Evolutionary conservation across 1,140 invertebrate genomes (phyloP).

Genomic region (Propsilocerus akamusi): DNA sequence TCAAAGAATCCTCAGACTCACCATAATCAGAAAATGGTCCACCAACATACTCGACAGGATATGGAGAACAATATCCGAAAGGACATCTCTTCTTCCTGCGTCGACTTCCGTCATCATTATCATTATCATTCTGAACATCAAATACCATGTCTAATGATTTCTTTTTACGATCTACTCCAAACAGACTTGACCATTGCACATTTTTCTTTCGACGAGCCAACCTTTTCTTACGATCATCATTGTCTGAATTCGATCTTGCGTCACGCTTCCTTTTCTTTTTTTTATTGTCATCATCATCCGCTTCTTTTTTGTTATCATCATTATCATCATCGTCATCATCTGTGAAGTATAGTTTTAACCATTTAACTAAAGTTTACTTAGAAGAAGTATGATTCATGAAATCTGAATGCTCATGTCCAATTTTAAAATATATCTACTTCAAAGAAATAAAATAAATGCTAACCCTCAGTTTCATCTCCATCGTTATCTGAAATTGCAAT

Average conservation of each 20-base stretch:
- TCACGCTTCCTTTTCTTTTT: slow-evolving; percentile 21
- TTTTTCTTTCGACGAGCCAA: slow-evolving; percentile 45
- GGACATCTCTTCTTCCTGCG: background rate
- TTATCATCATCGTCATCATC: slow-evolving; percentile 22
- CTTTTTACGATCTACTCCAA: slow-evolving; percentile 58
- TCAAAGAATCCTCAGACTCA: no score
- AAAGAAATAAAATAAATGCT: no score
- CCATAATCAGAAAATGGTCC: no score
- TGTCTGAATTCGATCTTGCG: slow-evolving; percentile 19
- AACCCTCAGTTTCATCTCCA: slow-evolving; percentile 1
- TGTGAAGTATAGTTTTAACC: no score
- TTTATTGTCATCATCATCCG: slow-evolving; percentile 24
- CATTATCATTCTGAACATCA: background rate
- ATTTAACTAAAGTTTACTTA: no score
- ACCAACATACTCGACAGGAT: no score
- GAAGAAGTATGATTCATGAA: no score
- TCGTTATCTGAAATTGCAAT: no score
- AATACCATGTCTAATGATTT: slow-evolving; percentile 30
- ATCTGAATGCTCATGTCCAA: no score
- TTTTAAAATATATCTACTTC: no score
- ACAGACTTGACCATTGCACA: slow-evolving; percentile 68
- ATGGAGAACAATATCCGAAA: no score
- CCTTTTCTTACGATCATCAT: slow-evolving; percentile 27
- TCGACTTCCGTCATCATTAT: background rate
- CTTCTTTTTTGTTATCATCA: slow-evolving; percentile 31